Evolutionary conservation across 2,797 vertebrate genomes (phyloP).

Genomic region (Odontamblyopus lacepedii): DNA sequence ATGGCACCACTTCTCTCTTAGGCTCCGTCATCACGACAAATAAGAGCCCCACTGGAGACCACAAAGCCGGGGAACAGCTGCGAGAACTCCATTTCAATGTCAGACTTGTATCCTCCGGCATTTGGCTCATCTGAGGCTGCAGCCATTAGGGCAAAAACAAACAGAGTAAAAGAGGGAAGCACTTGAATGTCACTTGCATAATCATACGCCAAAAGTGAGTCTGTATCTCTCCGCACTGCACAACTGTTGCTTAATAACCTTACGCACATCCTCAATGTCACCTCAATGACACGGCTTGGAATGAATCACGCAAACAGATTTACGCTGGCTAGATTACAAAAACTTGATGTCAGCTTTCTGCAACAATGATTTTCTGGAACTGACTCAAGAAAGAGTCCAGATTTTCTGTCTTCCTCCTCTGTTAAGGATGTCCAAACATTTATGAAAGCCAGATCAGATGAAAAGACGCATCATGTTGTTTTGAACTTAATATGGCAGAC

Average conservation of each 20-base stretch:
- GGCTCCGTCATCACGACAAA: slow-evolving; percentile 27
- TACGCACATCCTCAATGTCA: slow-evolving; percentile 16
- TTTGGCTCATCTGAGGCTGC: slow-evolving; percentile 8
- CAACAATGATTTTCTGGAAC: neutral
- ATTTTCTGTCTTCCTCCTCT: slow-evolving; percentile 3
- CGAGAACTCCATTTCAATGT: slow-evolving; percentile 26
- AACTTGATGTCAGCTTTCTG: slow-evolving; percentile 1
- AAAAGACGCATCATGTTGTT: neutral
- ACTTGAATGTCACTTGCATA: slow-evolving; percentile 17
- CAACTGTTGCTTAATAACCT: slow-evolving; percentile 26
- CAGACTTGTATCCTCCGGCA: slow-evolving; percentile 25
- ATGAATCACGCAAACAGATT: slow-evolving; percentile 10
- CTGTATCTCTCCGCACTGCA: slow-evolving; percentile 10
- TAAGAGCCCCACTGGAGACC: slow-evolving; percentile 14
- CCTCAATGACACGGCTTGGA: neutral
- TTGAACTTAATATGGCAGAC: neutral
- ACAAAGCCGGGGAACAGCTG: slow-evolving; percentile 23
- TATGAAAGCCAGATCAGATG: slow-evolving; percentile 2
- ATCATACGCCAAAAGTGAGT: slow-evolving; percentile 17
- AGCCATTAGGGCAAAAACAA: slow-evolving; percentile 19
- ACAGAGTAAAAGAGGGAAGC: slow-evolving; percentile 18
- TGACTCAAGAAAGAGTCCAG: neutral
- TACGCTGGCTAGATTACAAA: neutral
- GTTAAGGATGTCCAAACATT: neutral
- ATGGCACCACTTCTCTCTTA: slow-evolving; percentile 20